A percentile compares a stretch with the other conserved stretches of the same genome.
phyloP scores from a whole-genome alignment of 2,888 invertebrate genomes.

The Smittia aterrima region DNA sequence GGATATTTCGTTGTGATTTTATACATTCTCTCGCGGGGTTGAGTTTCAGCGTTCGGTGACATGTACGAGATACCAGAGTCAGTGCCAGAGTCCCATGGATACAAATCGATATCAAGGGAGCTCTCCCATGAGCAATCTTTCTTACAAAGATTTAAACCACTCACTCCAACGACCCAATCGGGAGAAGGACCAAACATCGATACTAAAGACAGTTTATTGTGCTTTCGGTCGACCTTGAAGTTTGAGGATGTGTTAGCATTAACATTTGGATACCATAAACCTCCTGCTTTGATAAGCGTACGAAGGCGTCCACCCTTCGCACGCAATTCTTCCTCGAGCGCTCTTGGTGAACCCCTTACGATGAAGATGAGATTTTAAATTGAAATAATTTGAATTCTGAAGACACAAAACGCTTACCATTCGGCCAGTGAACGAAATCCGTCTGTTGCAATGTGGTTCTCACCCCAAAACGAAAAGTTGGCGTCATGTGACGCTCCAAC shows the following conservation, averaged over 20 bases:
- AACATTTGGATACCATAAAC: slow-evolving; percentile 86
- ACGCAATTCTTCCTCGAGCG: slow-evolving; percentile 85
- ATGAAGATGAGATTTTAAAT: no score
- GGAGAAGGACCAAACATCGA: slow-evolving; percentile 72
- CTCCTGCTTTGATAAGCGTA: slow-evolving; percentile 85
- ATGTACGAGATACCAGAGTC: slow-evolving; percentile 90
- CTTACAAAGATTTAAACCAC: slow-evolving; percentile 81
- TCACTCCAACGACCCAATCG: slow-evolving; percentile 63
- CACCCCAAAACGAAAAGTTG: slow-evolving; percentile 89
- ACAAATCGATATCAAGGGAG: slow-evolving; percentile 76
- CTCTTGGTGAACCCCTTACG: slow-evolving; percentile 87
- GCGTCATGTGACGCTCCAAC: slow-evolving; percentile 91
- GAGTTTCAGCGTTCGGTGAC: slow-evolving; percentile 76
- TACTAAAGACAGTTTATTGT: slow-evolving; percentile 82
- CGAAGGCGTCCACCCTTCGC: slow-evolving; percentile 72
- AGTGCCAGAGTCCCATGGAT: slow-evolving; percentile 95
- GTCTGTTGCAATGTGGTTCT: slow-evolving; percentile 80
- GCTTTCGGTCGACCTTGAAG: slow-evolving; percentile 79
- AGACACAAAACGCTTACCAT: slow-evolving; percentile 44
- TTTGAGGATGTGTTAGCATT: slow-evolving; percentile 77
- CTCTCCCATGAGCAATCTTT: slow-evolving; percentile 91
- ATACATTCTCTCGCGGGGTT: slow-evolving; percentile 79
- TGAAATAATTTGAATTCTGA: slow-evolving; percentile 6
- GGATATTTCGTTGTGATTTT: slow-evolving; percentile 88
- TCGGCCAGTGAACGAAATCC: slow-evolving; percentile 76